Percentiles rank a stretch among this genome's conserved stretches.
phyloP scores from a whole-genome alignment of 1,140 invertebrate genomes.

The Drosophila tani region DNA sequence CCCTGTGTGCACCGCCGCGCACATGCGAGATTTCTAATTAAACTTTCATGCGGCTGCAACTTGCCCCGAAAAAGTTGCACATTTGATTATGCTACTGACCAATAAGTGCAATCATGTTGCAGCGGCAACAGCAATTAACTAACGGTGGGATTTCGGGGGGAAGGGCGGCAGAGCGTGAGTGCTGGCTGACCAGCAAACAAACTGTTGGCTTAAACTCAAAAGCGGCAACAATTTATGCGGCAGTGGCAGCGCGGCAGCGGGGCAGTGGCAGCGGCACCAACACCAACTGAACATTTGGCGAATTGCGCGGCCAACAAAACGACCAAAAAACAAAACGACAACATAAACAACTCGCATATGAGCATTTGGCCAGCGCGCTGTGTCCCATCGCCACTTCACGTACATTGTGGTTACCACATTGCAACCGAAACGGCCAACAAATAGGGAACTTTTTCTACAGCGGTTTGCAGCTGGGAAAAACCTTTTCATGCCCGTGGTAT shows the following conservation, averaged over 20 bases:
- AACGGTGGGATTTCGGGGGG: conserved; percentile 19
- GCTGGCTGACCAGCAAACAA: conserved; percentile 76
- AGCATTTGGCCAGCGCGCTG: conserved; percentile 55
- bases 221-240: conserved; percentile 77
- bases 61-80: conserved; percentile 65
- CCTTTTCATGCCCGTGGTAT: conserved; percentile 35
- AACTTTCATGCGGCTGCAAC: conserved; percentile 64
- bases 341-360: conserved; percentile 61
- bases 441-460: conserved; percentile 43
- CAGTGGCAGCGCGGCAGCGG: conserved; percentile 1
- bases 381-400: conserved; percentile 28
- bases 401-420: conserved; percentile 59
- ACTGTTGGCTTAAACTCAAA: conserved; percentile 82
- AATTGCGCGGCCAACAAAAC: conserved; percentile 34
- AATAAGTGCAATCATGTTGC: conserved; percentile 73
- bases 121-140: conserved; percentile 70
- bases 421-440: conserved; percentile 55
- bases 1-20: conserved; percentile 17
- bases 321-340: conserved; percentile 38
- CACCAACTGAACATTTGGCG: conserved; percentile 45
- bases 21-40: conserved; percentile 67
- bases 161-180: conserved; percentile 7
- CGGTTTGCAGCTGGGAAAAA: conserved; percentile 38
- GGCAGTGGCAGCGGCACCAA: conserved; percentile 7
- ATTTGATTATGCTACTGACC: conserved; percentile 78